phyloP scores from a whole-genome alignment of 1,140 invertebrate species.

The Drosophila punjabiensis region DNA sequence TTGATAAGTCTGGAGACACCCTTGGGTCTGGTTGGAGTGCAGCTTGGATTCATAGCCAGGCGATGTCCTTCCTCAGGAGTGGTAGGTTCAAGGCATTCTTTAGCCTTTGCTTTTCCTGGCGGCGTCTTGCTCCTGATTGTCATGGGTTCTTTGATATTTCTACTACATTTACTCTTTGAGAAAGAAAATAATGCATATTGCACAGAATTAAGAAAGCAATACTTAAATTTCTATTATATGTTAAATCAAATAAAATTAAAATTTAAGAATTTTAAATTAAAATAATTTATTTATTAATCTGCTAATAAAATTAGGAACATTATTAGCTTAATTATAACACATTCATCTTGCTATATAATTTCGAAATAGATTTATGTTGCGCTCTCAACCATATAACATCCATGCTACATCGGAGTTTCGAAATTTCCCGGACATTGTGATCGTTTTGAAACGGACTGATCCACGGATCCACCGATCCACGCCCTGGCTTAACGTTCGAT shows the following conservation, averaged over 20 bases:
- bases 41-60: background rate
- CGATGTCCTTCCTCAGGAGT: background rate
- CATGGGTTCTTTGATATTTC: too few species aligned
- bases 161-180: too few species aligned
- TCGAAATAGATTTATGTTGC: background rate
- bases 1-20: background rate
- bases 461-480: background rate
- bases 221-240: too few species aligned
- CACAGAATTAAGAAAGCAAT: too few species aligned
- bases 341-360: background rate
- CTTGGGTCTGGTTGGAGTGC: background rate
- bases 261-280: background rate
- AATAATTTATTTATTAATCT: background rate
- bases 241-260: too few species aligned
- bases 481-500: conserved; percentile 6
- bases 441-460: conserved; percentile 8
- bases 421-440: conserved; percentile 8
- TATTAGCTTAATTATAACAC: background rate
- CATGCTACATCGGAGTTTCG: background rate
- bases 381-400: background rate
- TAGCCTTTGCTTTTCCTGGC: background rate
- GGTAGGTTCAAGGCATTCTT: too few species aligned
- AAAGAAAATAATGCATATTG: too few species aligned
- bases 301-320: background rate
- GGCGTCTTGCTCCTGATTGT: too few species aligned